Evolutionary conservation across 2,888 invertebrate genomes (phyloP), one percentile per base, ranked within the genome.

Genomic region (Clusia tigrina): DNA sequence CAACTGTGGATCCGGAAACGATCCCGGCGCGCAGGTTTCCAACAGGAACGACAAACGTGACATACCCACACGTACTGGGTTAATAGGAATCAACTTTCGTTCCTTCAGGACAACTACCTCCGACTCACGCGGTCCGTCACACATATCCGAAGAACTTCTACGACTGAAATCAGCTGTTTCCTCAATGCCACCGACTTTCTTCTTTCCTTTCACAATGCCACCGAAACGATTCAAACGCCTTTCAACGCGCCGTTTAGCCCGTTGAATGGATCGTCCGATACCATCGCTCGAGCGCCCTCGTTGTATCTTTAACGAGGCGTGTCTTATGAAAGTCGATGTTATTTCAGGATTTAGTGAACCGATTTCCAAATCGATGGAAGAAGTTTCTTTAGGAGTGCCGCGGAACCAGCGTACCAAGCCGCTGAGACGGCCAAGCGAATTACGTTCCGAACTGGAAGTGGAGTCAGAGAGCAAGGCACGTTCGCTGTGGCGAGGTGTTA

Each of bases 1-100:
- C 32, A 99, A 88, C 72, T 97, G 94, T 1, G 98, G 92, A 85
- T 99, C 99, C 0, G 99, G 99, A 60, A 98, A 91, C 0, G 94
- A 90, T 0, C 99, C 99, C 0, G 99, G 99, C 64, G 94, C 92
- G 71, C 96, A 96, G 10, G 95, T 95, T 84, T 99, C 98, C 69
- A 99, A 82, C 32, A 99, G 85, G 82, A 99, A 96, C 52, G 92
- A 91, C 78, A 99, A 92, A 51, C 98, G 86, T 38, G 92, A 86
- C 86, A 97, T 92, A 9, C 98, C 98, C n/a, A 92, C 90, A 74
- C 90, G 91, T 17, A 98, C 87, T 0, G 91, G 89, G 52, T 87
- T 87, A 0, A 89, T 88, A 20, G 93, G 89, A 15, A 98, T 94
- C 59, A 97, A 82, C 69, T 93, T 90, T 57, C 96, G 88, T 74